These are phyloP conservation scores for Dasyprocta punctata DNA, from an alignment of 2,113 vertebrate species.

Conservation along the genomic window DNA sequence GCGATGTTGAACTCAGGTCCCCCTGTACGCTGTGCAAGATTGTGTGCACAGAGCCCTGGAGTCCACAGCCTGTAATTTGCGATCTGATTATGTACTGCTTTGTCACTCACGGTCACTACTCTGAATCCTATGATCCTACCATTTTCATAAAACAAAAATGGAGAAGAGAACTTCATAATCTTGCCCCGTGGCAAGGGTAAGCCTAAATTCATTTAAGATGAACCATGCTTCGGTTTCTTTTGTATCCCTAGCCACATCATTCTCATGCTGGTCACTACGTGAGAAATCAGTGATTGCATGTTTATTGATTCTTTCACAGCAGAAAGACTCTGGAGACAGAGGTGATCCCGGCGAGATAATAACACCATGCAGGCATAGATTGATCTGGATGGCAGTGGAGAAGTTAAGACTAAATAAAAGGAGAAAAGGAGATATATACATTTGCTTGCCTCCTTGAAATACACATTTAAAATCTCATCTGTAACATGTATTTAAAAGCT, in stretches of 20 bases:
- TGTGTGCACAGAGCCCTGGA: neutral
- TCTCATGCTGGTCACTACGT: neutral
- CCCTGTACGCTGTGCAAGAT: neutral
- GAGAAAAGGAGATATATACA: neutral
- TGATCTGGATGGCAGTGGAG: neutral
- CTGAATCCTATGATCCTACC: neutral
- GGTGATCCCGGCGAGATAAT: neutral
- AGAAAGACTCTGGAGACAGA: slow-evolving; percentile 7
- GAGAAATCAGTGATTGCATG: slow-evolving; percentile 39
- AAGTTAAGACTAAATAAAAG: neutral
- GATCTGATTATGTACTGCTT: neutral
- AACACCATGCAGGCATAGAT: neutral
- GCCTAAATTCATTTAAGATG: neutral
- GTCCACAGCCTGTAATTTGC: neutral
- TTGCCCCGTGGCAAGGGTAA: neutral
- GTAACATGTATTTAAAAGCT: neutral
- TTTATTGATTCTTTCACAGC: slow-evolving; percentile 33
- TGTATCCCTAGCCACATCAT: neutral
- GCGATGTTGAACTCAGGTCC: neutral
- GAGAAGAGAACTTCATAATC: neutral
- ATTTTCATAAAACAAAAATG: neutral
- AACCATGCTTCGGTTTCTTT: neutral
- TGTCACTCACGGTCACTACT: neutral
- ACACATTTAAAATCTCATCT: slow-evolving; percentile 21
- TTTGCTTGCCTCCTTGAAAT: neutral